Base-by-base conservation (phyloP, 2,888 invertebrate genomes). In the Hedya salicella region DNA sequence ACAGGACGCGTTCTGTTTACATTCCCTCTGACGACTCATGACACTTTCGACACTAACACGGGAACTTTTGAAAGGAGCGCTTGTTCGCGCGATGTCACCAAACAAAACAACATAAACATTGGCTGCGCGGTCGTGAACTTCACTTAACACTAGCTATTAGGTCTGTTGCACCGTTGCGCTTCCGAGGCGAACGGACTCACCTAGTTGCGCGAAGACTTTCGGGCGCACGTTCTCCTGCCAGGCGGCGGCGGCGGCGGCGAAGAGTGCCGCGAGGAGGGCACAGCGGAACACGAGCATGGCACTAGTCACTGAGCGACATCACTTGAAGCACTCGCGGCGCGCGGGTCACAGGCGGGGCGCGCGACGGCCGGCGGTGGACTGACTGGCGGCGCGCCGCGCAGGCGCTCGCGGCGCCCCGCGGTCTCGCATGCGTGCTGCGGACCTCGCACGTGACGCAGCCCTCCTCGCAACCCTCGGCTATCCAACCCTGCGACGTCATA, bases 141-240 rank as follows among this genome's bases (percentile, higher is more conserved):
- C 71, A 75, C 71, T 56, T 67, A 62, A 30, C 59, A 54, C 62
- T 66, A 72, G 80, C 79, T 78, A 84, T 85, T 82, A 81, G 79
- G 78, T 73, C 78, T 83, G 86, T 87, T 83, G 81, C 78, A 82
- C 70, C 70, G 82, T 78, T 56, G 57, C 44, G 46, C 17, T 56
- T 71, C 71, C 70, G 68, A 53, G 70, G 74, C 75, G 54, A 44
- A 17, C 44, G 44, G 73, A 95, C 96, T 96, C 91, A 97, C 97
- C 97, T 95, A 97, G 94, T 95, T 97, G 96, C 88, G 97, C 97
- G 94, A 96, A 96, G 95, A 97, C 96, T 95, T 97, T 97, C 83
- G 97, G 97, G 93, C 97, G 94, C 89, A 96, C 95, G 92, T 97
- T 97, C 92, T 97, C 97, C 95, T 97, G 97, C 97, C 97, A 97